Base-by-base conservation (phyloP, 2,888 invertebrate genomes). In the Chrysopilus asiliformis region DNA sequence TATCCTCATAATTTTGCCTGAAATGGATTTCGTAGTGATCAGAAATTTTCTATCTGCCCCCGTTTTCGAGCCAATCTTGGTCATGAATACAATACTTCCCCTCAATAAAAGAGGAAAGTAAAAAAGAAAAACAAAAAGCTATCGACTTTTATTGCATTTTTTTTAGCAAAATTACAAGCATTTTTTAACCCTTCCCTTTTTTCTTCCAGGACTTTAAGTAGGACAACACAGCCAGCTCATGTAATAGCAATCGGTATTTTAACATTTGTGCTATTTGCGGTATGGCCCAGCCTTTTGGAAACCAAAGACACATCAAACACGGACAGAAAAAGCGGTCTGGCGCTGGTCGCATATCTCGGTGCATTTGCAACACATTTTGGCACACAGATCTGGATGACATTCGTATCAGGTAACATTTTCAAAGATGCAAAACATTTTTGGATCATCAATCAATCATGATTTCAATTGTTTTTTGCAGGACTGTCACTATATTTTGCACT, bases 331-430 rank as follows among this genome's bases (percentile, higher is more conserved):
- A 59, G 36, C 49, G 51, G 26, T 39, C 55, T 44, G 47, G 64
- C 47, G 45, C 67, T 71, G 32, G 70, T 86, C 39, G 60, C 82
- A 16, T 87, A 89, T 59, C 67, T 90, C 20, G 73, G 73, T 1
- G 74, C 82, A 7, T 82, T 89, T 48, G 78, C 82, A 43, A 74
- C 76, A 38, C 86, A 89, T 58, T 76, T 86, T 48, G 90, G 90
- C 20, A 72, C 85, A 14, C 89, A 90, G 66, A 73, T 89, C 46
- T 90, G 90, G 90, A 90, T 90, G 84, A 87, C 89, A 9, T 82
- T 90, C 53, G 72, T 90, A 22, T 89, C 89, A 53, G 84, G 84
- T 84, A 59, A 65, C 63, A 22, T 22, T 22, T 22, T 22, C 22
- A 22, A 22, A 22, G 10, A 22, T 22, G 7, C 22, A 8, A 22